These are phyloP conservation scores for Papilio polyxenes DNA, from an alignment of 1,140 invertebrate genomes.

Conservation along the genomic window DNA sequence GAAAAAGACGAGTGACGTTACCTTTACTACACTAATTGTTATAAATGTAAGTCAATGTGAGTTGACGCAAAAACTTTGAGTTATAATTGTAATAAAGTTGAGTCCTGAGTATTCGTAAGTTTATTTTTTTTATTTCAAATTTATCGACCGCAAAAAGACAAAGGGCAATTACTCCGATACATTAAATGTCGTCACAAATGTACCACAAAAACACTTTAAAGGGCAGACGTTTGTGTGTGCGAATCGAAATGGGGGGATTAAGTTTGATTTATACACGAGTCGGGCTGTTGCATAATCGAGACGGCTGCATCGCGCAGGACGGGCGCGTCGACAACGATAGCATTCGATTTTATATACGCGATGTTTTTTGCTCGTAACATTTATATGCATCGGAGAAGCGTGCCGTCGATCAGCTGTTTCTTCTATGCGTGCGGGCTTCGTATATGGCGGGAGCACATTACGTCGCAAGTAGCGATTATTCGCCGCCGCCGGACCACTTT, in stretches of 20 bases:
- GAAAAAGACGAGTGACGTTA: neutral
- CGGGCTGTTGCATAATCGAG: constrained; percentile 54
- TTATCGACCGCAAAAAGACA: constrained; percentile 19
- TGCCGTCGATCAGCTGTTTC: constrained; percentile 77
- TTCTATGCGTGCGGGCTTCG: constrained; percentile 70
- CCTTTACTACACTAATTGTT: neutral
- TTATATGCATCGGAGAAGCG: constrained; percentile 74
- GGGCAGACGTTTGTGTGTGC: constrained; percentile 32
- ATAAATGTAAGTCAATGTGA: neutral
- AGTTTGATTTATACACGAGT: constrained; percentile 29
- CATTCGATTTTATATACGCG: constrained; percentile 70
- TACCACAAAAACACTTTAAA: constrained; percentile 26
- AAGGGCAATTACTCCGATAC: constrained; percentile 17
- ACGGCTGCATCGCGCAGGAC: constrained; percentile 54
- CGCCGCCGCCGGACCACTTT: constrained; percentile 71
- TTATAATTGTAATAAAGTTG: neutral
- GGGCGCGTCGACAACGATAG: constrained; percentile 59
- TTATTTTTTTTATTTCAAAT: neutral
- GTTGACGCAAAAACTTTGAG: neutral
- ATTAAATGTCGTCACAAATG: constrained; percentile 10
- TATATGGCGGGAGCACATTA: constrained; percentile 77
- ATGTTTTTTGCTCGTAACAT: constrained; percentile 70
- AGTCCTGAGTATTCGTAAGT: neutral
- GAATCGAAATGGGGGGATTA: constrained; percentile 10
- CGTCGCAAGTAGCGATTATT: constrained; percentile 77